Evolutionary conservation across 2,888 invertebrate genomes (phyloP).

Genomic region (Oligia strigilis): DNA sequence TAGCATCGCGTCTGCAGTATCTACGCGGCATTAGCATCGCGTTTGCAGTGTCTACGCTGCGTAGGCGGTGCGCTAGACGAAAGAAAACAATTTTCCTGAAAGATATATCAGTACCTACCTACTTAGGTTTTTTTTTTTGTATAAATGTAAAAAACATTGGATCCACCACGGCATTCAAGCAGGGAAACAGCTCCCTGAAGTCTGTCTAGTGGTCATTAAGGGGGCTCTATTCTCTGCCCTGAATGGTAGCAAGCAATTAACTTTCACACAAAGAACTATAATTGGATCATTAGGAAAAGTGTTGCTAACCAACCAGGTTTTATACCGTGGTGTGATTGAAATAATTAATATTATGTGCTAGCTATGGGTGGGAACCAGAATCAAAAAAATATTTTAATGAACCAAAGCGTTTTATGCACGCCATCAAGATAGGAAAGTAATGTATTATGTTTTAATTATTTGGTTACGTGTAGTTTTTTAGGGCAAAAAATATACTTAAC

Average conservation of each 20-base stretch:
- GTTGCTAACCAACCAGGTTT: slow-evolving; percentile 18
- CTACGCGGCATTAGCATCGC: not conserved
- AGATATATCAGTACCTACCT: not conserved
- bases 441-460: slow-evolving; percentile 30
- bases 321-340: slow-evolving; percentile 10
- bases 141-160: slow-evolving; percentile 24
- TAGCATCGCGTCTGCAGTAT: no score
- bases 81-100: not conserved
- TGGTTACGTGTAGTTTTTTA: not conserved
- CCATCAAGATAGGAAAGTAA: slow-evolving; percentile 23
- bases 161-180: slow-evolving; percentile 4
- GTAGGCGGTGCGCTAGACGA: not conserved
- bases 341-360: slow-evolving; percentile 15
- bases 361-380: slow-evolving; percentile 20
- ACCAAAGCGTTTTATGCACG: slow-evolving; percentile 40
- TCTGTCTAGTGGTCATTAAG: slow-evolving; percentile 23
- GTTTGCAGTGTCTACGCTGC: not conserved
- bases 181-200: slow-evolving; percentile 14
- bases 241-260: slow-evolving; percentile 45
- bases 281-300: slow-evolving; percentile 49
- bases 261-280: slow-evolving; percentile 43
- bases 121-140: not conserved
- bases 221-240: slow-evolving; percentile 32
- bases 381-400: slow-evolving; percentile 34
- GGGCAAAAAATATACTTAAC: not conserved